A percentile compares a stretch with the other conserved stretches of the same genome.
These are phyloP conservation scores for Sciurus carolinensis DNA, from an alignment of 2,797 vertebrate species.

Conservation along the genomic window DNA sequence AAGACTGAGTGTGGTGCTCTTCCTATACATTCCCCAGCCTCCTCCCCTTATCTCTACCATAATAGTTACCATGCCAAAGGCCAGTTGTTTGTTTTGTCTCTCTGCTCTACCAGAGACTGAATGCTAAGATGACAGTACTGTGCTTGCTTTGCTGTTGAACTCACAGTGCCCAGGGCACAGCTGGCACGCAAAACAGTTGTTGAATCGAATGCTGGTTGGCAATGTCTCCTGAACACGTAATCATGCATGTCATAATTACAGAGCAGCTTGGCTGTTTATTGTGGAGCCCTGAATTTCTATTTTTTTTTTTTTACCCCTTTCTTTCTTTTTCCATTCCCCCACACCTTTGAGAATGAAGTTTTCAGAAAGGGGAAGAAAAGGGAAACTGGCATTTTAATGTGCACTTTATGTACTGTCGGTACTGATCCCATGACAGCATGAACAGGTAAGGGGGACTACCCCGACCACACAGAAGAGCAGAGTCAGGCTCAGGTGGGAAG, in stretches of 20 bases:
- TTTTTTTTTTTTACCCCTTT: neutral
- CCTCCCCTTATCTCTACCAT: neutral
- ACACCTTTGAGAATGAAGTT: neutral
- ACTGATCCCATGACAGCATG: neutral
- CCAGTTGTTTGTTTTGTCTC: conserved; percentile 37
- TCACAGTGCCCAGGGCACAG: neutral
- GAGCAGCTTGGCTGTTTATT: conserved; percentile 49
- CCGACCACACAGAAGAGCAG: neutral
- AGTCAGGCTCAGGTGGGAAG: neutral
- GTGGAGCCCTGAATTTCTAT: neutral
- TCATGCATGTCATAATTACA: conserved; percentile 54
- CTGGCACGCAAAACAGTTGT: conserved; percentile 56
- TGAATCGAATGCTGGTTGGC: conserved; percentile 15
- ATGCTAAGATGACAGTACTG: neutral
- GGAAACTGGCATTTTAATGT: conserved; percentile 3
- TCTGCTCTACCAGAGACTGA: neutral
- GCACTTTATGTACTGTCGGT: neutral
- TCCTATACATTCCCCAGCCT: neutral
- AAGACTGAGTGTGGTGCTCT: neutral
- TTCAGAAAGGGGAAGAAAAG: conserved; percentile 46
- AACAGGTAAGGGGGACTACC: neutral
- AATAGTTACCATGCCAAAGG: neutral
- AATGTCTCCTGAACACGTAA: conserved; percentile 15
- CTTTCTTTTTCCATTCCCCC: neutral
- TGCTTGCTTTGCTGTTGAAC: conserved; percentile 45